phyloP scores from a whole-genome alignment of 2,888 invertebrate species.

The Stratiomys singularior region DNA sequence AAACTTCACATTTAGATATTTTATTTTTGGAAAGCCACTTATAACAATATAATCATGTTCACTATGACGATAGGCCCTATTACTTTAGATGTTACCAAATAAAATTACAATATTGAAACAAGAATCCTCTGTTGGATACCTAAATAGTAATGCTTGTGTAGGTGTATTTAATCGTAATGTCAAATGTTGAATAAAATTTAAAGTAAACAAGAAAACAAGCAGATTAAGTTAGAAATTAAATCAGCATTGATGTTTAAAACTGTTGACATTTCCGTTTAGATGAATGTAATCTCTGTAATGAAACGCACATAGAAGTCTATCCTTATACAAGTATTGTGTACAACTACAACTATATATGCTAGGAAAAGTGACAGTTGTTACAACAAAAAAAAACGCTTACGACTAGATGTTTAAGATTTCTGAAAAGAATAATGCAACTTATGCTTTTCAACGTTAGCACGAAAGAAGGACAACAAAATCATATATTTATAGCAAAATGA shows the following conservation, averaged over 20 bases:
- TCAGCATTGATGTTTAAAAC: not conserved
- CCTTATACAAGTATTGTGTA: constrained; percentile 43
- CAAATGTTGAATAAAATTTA: not conserved
- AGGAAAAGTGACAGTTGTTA: not conserved
- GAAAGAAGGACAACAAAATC: constrained; percentile 9
- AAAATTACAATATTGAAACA: too few species aligned
- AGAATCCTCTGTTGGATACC: too few species aligned
- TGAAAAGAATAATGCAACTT: not conserved
- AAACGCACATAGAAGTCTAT: constrained; percentile 51
- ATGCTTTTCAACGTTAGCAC: constrained; percentile 29
- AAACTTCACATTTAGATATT: not conserved
- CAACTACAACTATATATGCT: constrained; percentile 12
- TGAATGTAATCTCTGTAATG: constrained; percentile 40
- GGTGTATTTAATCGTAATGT: too few species aligned
- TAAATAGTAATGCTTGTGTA: too few species aligned
- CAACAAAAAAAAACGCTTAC: constrained; percentile 37
- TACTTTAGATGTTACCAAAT: too few species aligned
- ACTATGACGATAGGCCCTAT: too few species aligned
- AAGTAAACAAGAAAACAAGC: not conserved
- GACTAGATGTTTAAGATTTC: not conserved
- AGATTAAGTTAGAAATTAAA: not conserved
- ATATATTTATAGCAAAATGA: not conserved
- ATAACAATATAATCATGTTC: too few species aligned
- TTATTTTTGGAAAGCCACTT: not conserved
- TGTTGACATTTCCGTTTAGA: constrained; percentile 13